These are phyloP conservation scores for Spialia ferax DNA, from an alignment of 2,888 invertebrate genomes.

Conservation along the genomic window DNA sequence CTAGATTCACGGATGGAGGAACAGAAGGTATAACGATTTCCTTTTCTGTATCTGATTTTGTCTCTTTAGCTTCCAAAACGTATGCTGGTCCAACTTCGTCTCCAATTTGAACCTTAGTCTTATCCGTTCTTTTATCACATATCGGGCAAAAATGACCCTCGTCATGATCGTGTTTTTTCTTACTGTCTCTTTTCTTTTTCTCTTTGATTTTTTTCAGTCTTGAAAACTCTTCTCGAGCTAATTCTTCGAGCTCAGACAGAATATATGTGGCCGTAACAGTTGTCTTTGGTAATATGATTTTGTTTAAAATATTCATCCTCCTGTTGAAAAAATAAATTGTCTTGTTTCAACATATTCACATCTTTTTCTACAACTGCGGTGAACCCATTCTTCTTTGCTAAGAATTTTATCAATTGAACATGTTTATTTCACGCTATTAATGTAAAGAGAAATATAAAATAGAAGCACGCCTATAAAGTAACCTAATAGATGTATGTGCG, in stretches of 20 bases:
- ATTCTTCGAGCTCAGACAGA: conserved; percentile 56
- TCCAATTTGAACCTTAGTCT: background rate
- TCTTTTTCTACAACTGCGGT: conserved; percentile 34
- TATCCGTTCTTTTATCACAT: conserved; percentile 40
- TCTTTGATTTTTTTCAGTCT: conserved; percentile 56
- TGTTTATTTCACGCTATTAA: no score
- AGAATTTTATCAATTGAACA: conserved; percentile 7
- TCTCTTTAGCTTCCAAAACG: conserved; percentile 6
- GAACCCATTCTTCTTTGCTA: conserved; percentile 32
- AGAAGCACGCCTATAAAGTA: no score
- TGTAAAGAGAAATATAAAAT: no score
- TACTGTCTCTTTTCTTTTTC: conserved; percentile 42
- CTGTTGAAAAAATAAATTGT: conserved; percentile 51
- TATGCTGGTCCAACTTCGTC: background rate
- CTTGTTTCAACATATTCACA: background rate
- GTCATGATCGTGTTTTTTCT: conserved; percentile 36
- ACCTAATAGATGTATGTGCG: no score
- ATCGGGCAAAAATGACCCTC: conserved; percentile 40
- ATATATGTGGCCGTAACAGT: conserved; percentile 55
- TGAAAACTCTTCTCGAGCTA: conserved; percentile 57
- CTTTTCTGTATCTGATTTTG: conserved; percentile 1
- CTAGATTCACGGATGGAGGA: background rate
- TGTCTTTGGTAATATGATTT: conserved; percentile 57
- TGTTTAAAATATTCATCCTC: conserved; percentile 56
- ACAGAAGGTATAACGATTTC: background rate